A percentile compares a stretch with the other conserved stretches of the same genome.
Conservation (phyloP, 2,888 invertebrate species). For the Mimumesa dahlbomi region DNA sequence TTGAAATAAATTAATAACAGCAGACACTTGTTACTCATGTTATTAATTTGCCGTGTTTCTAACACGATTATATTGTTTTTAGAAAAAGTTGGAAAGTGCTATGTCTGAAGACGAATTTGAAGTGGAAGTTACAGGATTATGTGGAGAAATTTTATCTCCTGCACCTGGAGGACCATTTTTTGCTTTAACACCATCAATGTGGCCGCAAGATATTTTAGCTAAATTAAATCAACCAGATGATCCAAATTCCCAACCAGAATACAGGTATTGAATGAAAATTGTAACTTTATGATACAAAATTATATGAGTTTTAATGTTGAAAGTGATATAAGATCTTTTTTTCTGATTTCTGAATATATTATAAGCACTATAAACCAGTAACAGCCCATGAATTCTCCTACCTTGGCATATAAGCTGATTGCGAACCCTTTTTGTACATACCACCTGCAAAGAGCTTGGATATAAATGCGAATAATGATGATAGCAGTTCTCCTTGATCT, state of each 20-base stretch:
- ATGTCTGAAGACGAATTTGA: constrained; percentile 90
- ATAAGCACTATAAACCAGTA: too few species aligned
- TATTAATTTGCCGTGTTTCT: constrained; percentile 1
- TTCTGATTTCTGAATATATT: too few species aligned
- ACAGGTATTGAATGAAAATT: too few species aligned
- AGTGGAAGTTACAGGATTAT: constrained; percentile 86
- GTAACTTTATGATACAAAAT: too few species aligned
- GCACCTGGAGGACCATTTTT: constrained; percentile 95
- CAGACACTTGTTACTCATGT: neutral
- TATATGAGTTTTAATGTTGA: too few species aligned
- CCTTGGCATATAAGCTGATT: too few species aligned
- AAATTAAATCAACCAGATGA: constrained; percentile 91
- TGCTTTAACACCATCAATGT: constrained; percentile 97
- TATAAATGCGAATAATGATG: too few species aligned
- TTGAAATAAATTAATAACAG: neutral
- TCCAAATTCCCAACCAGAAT: constrained; percentile 86
- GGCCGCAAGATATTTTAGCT: constrained; percentile 95
- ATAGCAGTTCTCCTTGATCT: too few species aligned
- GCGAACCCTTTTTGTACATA: too few species aligned
- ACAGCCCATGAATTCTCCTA: too few species aligned
- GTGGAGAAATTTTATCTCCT: constrained; percentile 87
- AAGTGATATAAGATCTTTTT: too few species aligned
- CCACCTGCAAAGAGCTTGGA: too few species aligned
- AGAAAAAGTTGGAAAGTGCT: constrained; percentile 90
- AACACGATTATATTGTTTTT: constrained; percentile 62